Evolutionary conservation across 2,113 vertebrate species (phyloP), one percentile per base, ranked within the genome.

Genomic region (Gavialis gangeticus): DNA sequence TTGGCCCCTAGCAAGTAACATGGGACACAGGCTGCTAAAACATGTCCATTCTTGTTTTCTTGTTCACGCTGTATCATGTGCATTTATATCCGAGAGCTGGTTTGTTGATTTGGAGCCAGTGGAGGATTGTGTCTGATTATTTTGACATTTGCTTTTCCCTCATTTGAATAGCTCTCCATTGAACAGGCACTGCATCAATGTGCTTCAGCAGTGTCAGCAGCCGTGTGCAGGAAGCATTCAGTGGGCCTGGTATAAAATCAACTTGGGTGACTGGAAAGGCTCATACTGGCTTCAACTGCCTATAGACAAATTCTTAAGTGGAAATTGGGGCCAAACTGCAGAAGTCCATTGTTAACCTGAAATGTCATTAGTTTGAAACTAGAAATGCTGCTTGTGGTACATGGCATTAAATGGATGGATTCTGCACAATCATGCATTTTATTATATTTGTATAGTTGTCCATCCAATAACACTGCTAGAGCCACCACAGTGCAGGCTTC

Each of bases 141-240:
- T 58, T 86, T 58, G 10, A 80, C 87, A 71, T 64, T 28, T 12
- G 28, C 28, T 27, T 64, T 22, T 13, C 62, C 62, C 18, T 71
- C 54, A 46, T 73, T 88, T 21, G n/a, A 57, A 19, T 15, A 66
- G 30, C 37, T 86, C 16, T 85, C 30, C 84, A 3, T 66, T 46
- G 59, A 87, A 12, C 30, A 57, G 18, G 13, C 3, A 0, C 46
- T 46, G 7, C 28, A 30, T 81, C 46, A 9, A 25, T 87, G 94
- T 95, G 82, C 78, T 94, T 85, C 92, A 89, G 82, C 57, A 81
- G 59, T n/a, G 60, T 73, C 73, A 96, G 81, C 77, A 76, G 19
- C 10, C n/a, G 28, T 89, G 89, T 89, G 83, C 79, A 64, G 77
- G 18, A 9, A 4, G 2, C 59, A 57, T 14, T 59, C 30, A 81